Conservation (phyloP, 1,140 invertebrate genomes). For the Thaumatotibia leucotreta region DNA sequence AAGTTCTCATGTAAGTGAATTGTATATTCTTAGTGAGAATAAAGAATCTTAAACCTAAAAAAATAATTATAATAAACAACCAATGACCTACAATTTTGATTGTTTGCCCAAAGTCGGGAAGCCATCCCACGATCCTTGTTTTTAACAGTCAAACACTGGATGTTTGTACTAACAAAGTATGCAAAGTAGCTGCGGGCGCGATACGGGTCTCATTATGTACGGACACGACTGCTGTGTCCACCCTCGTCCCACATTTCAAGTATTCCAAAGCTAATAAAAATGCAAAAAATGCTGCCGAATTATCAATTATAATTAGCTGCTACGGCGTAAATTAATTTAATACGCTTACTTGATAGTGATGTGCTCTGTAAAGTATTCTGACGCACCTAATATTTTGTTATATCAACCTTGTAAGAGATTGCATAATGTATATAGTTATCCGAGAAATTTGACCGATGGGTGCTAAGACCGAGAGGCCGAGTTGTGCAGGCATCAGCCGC, state of each 20-base stretch:
- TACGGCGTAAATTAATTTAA: constrained; percentile 6
- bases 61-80: too few relatives aligned
- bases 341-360: neutral
- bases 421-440: too few relatives aligned
- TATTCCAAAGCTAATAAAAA: constrained; percentile 59
- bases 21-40: too few relatives aligned
- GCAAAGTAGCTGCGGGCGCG: constrained; percentile 69
- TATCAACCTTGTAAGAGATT: too few relatives aligned
- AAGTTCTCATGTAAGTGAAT: too few relatives aligned
- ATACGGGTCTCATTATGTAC: constrained; percentile 72
- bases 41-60: too few relatives aligned
- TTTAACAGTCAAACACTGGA: constrained; percentile 68
- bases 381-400: too few relatives aligned
- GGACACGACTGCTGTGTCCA: constrained; percentile 56
- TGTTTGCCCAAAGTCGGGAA: constrained; percentile 49
- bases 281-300: constrained; percentile 58
- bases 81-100: constrained; percentile 34
- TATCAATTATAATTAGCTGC: constrained; percentile 68
- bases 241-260: constrained; percentile 57
- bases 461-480: too few relatives aligned
- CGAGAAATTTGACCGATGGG: too few relatives aligned
- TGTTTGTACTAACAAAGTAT: constrained; percentile 73
- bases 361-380: neutral
- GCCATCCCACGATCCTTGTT: constrained; percentile 46
- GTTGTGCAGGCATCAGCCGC: too few relatives aligned